Evolutionary conservation across 1,140 invertebrate genomes (phyloP).

Genomic region (Hesperophylax magnus): DNA sequence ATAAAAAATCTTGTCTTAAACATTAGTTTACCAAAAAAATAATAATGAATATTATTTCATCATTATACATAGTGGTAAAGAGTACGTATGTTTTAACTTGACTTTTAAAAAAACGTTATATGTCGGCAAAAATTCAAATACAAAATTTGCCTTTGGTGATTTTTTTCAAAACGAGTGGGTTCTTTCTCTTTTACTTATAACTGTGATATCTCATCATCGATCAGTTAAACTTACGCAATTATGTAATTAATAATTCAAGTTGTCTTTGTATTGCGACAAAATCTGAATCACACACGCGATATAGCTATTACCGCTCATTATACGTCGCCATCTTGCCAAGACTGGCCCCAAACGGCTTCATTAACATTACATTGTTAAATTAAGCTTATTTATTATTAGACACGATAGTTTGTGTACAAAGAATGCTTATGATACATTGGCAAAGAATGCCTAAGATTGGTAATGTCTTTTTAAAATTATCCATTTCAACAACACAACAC

Average conservation of each 20-base stretch:
- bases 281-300: constrained; percentile 11
- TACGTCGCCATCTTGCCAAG: constrained; percentile 14
- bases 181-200: not conserved
- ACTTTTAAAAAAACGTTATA: no score
- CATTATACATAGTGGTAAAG: no score
- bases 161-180: not conserved
- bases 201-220: not conserved
- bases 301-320: not conserved
- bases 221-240: not conserved
- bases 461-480: no score
- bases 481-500: no score
- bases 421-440: not conserved
- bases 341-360: constrained; percentile 5
- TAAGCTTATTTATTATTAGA: constrained; percentile 23
- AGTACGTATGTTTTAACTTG: no score
- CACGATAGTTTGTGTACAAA: constrained; percentile 11
- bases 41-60: no score
- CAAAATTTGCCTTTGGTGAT: not conserved
- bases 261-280: constrained; percentile 22
- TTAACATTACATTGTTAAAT: constrained; percentile 22
- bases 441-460: no score
- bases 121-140: no score
- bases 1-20: no score
- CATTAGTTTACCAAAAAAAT: no score
- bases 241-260: constrained; percentile 9